Percentiles rank a stretch among this genome's conserved stretches.
Evolutionary conservation across 2,888 invertebrate species (phyloP).

Genomic region (Belgica antarctica): DNA sequence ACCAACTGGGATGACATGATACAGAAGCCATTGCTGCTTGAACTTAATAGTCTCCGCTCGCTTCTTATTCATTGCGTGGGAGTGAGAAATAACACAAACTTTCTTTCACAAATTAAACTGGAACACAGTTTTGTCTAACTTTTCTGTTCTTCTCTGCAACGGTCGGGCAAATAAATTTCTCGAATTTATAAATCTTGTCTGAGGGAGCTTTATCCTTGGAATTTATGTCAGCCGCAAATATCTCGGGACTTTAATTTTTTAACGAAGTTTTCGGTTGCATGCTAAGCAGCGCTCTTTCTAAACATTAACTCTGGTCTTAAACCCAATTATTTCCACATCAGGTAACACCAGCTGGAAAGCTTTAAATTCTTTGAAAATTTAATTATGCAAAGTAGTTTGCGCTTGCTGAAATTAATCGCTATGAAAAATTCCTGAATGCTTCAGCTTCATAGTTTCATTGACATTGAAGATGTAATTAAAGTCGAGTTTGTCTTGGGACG

Average conservation of each 20-base stretch:
- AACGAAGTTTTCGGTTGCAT: not conserved
- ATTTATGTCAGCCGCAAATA: slow-evolving; percentile 22
- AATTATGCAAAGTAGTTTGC: slow-evolving; percentile 28
- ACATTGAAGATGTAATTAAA: slow-evolving; percentile 33
- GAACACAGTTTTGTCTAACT: not conserved
- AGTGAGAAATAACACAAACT: not conserved
- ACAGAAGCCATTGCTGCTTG: not conserved
- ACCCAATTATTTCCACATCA: not conserved
- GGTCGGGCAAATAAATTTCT: slow-evolving; percentile 2
- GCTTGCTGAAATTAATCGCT: slow-evolving; percentile 14
- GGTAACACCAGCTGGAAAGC: slow-evolving; percentile 23
- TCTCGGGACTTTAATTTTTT: not conserved
- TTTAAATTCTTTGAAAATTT: slow-evolving; percentile 12
- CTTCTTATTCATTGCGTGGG: not conserved
- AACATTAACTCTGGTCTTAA: not conserved
- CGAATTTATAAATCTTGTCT: slow-evolving; percentile 20
- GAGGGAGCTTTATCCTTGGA: slow-evolving; percentile 15
- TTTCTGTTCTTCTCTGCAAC: not conserved
- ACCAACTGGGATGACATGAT: too few relatives aligned
- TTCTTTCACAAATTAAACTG: not conserved
- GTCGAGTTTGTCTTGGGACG: not conserved
- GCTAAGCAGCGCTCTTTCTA: not conserved
- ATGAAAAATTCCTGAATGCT: slow-evolving; percentile 7
- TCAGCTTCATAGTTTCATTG: slow-evolving; percentile 13
- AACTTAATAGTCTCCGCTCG: not conserved